phyloP scores from a whole-genome alignment of 2,113 vertebrate genomes.

The Mormyrus iriodes region DNA sequence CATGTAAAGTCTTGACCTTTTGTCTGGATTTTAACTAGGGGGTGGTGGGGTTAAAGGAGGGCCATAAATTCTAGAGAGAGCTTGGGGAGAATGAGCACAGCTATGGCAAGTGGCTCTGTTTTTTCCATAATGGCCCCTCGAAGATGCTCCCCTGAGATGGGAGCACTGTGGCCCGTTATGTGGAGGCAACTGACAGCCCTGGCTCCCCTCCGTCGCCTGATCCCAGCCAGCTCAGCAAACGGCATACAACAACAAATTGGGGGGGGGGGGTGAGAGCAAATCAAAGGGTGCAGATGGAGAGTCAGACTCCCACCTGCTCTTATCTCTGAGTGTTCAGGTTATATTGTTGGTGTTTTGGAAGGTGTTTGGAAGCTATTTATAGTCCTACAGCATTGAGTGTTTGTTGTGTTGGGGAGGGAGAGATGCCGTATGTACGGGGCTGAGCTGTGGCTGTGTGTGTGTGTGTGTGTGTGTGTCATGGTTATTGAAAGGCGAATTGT shows the following conservation, averaged over 20 bases:
- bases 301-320: conserved; percentile 30
- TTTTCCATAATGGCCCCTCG: not conserved
- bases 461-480: not conserved
- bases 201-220: not conserved
- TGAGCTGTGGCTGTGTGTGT: not conserved
- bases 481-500: not conserved
- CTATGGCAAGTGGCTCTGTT: not conserved
- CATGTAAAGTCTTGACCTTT: not conserved
- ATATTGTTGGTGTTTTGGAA: conserved; percentile 1
- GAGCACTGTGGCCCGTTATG: not conserved
- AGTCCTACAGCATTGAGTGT: not conserved
- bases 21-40: not conserved
- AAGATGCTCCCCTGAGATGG: not conserved
- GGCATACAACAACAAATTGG: not conserved
- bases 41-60: not conserved
- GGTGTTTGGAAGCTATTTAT: not conserved
- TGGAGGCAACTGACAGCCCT: not conserved
- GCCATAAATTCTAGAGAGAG: not conserved
- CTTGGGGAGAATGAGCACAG: too few relatives aligned
- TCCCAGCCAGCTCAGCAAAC: conserved; percentile 35
- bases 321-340: conserved; percentile 24
- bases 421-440: not conserved
- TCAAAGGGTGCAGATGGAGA: conserved; percentile 31
- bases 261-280: conserved; percentile 1
- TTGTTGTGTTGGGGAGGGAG: not conserved